These are phyloP conservation scores for Hyaena hyaena DNA, from an alignment of 2,113 vertebrate species.

Conservation along the genomic window DNA sequence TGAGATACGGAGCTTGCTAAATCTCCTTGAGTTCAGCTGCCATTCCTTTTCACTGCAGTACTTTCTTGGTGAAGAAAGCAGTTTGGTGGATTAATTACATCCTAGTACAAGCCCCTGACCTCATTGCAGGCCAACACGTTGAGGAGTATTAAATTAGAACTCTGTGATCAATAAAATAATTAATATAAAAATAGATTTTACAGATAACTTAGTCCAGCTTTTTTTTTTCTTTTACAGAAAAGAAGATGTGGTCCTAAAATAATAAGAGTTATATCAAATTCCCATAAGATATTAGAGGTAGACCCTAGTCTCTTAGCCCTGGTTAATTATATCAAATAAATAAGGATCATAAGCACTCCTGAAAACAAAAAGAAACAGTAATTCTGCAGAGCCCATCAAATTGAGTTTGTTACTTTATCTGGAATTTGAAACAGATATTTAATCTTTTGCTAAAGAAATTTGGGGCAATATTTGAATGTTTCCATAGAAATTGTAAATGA, in stretches of 20 bases:
- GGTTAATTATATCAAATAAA: background rate
- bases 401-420: background rate
- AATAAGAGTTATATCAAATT: background rate
- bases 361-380: background rate
- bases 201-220: background rate
- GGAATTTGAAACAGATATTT: constrained; percentile 23
- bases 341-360: background rate
- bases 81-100: background rate
- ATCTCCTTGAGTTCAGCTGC: background rate
- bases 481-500: background rate
- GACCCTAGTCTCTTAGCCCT: background rate
- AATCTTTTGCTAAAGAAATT: constrained; percentile 28
- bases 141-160: background rate
- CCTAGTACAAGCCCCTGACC: background rate
- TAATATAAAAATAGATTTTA: constrained; percentile 5
- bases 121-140: background rate
- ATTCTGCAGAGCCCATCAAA: background rate
- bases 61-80: background rate
- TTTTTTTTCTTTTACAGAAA: background rate
- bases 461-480: constrained; percentile 20
- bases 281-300: background rate
- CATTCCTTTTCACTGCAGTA: background rate
- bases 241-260: background rate
- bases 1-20: background rate
- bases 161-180: background rate